Evolutionary conservation across 2,113 vertebrate genomes (phyloP).

Genomic region (Toxotes chatareus): DNA sequence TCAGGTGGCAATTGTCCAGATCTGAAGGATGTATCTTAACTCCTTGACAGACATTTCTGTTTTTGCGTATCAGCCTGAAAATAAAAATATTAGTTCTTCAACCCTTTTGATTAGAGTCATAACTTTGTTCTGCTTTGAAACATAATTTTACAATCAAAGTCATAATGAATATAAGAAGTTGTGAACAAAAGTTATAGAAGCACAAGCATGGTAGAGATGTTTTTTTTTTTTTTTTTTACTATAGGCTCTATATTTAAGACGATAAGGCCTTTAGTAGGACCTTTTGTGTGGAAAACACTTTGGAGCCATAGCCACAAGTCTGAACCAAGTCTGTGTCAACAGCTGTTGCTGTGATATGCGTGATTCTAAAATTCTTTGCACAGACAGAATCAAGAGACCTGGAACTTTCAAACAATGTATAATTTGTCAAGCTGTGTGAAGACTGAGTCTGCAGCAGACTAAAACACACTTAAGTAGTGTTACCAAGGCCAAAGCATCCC

Average conservation of each 20-base stretch:
- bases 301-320: background rate
- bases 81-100: background rate
- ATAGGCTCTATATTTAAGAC: too few relatives aligned
- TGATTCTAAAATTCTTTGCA: background rate
- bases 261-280: background rate
- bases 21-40: constrained; percentile 15
- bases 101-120: background rate
- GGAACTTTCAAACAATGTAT: background rate
- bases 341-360: background rate
- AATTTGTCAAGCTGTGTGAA: constrained; percentile 10
- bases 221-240: background rate
- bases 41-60: background rate
- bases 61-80: background rate
- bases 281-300: background rate
- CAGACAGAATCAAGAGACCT: background rate
- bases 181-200: background rate
- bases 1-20: constrained; percentile 2
- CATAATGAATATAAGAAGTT: too few relatives aligned
- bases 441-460: background rate
- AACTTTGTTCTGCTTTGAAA: background rate
- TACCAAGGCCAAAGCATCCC: background rate
- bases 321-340: background rate
- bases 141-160: background rate
- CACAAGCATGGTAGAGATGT: background rate
- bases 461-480: background rate